Conservation (phyloP, 1,140 invertebrate genomes). For the Anthonomus grandis region DNA sequence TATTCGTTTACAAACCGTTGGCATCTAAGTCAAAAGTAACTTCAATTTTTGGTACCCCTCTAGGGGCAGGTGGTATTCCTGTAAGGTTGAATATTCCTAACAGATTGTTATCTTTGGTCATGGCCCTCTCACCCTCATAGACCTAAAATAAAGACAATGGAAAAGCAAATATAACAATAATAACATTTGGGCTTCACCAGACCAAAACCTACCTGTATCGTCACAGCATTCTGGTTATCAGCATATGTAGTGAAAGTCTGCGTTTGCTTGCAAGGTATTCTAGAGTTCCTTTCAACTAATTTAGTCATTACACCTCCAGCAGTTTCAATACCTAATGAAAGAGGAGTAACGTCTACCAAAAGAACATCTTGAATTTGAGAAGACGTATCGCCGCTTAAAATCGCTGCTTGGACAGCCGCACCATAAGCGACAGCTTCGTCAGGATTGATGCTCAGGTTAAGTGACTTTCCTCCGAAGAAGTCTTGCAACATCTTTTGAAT, state of each 20-base stretch:
- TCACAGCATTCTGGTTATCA: constrained; percentile 72
- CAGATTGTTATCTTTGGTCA: constrained; percentile 47
- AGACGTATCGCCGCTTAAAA: constrained; percentile 65
- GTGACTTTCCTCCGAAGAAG: constrained; percentile 61
- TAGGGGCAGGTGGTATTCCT: constrained; percentile 70
- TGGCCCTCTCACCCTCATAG: constrained; percentile 45
- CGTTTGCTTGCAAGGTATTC: constrained; percentile 67
- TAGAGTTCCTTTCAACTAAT: constrained; percentile 63
- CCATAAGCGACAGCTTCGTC: constrained; percentile 75
- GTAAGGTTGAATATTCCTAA: constrained; percentile 61
- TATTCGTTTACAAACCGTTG: constrained; percentile 54
- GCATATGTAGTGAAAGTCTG: constrained; percentile 64
- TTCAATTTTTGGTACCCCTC: constrained; percentile 91
- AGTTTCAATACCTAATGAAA: constrained; percentile 70
- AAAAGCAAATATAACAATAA: too few species aligned
- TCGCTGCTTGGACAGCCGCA: constrained; percentile 74
- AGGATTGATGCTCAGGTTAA: constrained; percentile 74
- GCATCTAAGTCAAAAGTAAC: constrained; percentile 78
- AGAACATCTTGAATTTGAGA: constrained; percentile 73
- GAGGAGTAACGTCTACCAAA: constrained; percentile 67
- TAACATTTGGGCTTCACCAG: not conserved
- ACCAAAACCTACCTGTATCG: constrained; percentile 63
- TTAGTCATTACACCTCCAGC: constrained; percentile 66
- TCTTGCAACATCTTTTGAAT: constrained; percentile 64
- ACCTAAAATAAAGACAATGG: constrained; percentile 27